Base-by-base conservation (phyloP, 1,140 invertebrate genomes). In the Papilio polyxenes region DNA sequence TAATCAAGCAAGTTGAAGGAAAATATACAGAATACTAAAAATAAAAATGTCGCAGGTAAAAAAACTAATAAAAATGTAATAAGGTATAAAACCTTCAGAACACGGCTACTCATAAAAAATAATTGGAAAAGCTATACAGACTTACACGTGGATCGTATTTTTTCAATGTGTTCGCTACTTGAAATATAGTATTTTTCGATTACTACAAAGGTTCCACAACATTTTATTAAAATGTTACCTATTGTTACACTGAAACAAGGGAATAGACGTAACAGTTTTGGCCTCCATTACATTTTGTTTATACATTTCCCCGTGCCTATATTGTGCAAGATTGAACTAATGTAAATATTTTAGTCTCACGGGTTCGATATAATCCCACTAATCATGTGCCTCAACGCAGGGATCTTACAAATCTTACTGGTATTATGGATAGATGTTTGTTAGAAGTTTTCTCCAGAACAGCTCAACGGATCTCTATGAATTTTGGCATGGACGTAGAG, bases 21-120 rank as follows among this genome's bases (percentile, higher is more conserved):
- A 37, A 72, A 37, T 17, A 7, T 11, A 37, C 4, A 72, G 65
- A 69, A 37, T 69, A 5, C 65, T 37, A 72, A 72, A 11, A 72
- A 15, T 15, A 72, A 72, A 72, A 72, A 72, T 37, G 13, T 72
- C 65, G 5, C 23, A 72, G 65, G 65, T 72, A 72, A 72, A 72
- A 44, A 72, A 72, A 37, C 65, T 17, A 72, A 72, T 37, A 72
- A 72, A 72, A 72, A 37, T 8, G 23, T 72, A 72, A 72, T 72
- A 72, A 31, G 13, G 15, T 40, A 72, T 72, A 72, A 72, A 72
- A 72, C 65, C 65, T 31, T 72, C 65, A 72, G 65, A 37, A 72
- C 11, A 40, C 65, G 65, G 23, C 65, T 37, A 37, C 31, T 6
- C 13, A 72, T 72, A 37, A 72, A 72, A 72, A 37, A 72, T 72